Evolutionary conservation across 2,797 vertebrate genomes (phyloP).

Genomic region (Amblyraja radiata): DNA sequence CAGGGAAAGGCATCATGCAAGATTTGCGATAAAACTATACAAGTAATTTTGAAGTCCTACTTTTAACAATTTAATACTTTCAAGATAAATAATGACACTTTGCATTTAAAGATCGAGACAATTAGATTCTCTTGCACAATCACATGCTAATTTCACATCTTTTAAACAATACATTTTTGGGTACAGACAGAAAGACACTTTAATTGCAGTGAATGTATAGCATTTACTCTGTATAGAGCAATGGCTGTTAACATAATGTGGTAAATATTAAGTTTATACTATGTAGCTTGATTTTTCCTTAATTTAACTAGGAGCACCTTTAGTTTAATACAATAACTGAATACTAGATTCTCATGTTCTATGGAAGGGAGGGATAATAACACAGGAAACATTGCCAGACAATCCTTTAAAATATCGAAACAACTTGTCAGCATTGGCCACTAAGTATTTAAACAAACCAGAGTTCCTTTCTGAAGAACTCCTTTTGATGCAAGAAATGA

Average conservation of each 20-base stretch:
- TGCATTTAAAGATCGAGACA: neutral
- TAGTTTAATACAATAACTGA: neutral
- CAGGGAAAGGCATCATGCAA: neutral
- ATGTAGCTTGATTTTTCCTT: too few relatives aligned
- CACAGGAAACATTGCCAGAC: neutral
- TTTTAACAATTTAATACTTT: conserved; percentile 17
- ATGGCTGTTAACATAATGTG: neutral
- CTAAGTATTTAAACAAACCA: conserved; percentile 12
- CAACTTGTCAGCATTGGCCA: neutral
- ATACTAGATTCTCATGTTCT: conserved; percentile 6
- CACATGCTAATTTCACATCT: neutral
- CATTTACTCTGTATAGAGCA: neutral
- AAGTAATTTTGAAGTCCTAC: neutral
- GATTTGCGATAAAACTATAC: neutral
- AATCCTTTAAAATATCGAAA: neutral
- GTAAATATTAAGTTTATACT: conserved; percentile 22
- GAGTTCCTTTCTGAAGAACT: neutral
- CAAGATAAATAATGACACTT: neutral
- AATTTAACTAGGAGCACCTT: neutral
- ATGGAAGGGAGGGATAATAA: neutral
- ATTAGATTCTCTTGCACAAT: neutral
- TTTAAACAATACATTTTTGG: neutral
- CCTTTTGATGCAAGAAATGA: neutral
- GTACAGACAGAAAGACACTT: conserved; percentile 6
- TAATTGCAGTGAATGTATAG: neutral